These are phyloP conservation scores for Epirrita christyi DNA, from an alignment of 2,888 invertebrate genomes.

Conservation along the genomic window DNA sequence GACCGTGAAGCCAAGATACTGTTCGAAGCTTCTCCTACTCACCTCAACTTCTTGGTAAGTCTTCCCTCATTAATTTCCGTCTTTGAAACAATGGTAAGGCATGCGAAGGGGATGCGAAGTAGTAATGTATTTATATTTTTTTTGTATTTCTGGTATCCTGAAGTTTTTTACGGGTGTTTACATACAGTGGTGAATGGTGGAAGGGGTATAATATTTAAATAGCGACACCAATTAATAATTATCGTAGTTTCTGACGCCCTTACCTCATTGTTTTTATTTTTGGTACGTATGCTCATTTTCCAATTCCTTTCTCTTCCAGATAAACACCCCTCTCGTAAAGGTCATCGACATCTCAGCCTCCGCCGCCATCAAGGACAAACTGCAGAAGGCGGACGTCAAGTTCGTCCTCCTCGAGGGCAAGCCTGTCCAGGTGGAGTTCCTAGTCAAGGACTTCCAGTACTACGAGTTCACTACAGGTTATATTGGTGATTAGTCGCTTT, in stretches of 20 bases:
- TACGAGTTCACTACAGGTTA: conserved; percentile 81
- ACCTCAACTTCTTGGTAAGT: conserved; percentile 70
- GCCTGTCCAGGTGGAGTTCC: conserved; percentile 71
- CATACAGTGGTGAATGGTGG: no score
- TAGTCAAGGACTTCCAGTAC: conserved; percentile 84
- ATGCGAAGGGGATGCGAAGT: no score
- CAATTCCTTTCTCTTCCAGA: conserved; percentile 41
- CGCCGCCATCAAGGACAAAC: conserved; percentile 73
- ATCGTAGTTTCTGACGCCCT: no score
- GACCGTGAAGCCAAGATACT: conserved; percentile 69
- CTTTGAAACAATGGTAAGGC: no score
- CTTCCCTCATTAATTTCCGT: not conserved
- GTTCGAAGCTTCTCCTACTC: conserved; percentile 65
- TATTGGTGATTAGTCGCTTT: conserved; percentile 75
- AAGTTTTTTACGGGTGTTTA: no score
- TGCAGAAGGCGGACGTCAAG: conserved; percentile 80
- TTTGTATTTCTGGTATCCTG: no score
- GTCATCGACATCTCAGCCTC: conserved; percentile 80
- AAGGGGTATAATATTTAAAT: no score
- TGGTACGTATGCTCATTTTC: no score
- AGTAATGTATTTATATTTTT: no score
- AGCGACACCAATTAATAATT: no score
- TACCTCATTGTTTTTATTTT: no score
- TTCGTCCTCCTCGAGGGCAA: conserved; percentile 80
- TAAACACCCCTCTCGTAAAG: conserved; percentile 78